Evolutionary conservation across 53 echinoderm and acorn worm genomes (phyloP).

Genomic region (Holothuria leucospilota): DNA sequence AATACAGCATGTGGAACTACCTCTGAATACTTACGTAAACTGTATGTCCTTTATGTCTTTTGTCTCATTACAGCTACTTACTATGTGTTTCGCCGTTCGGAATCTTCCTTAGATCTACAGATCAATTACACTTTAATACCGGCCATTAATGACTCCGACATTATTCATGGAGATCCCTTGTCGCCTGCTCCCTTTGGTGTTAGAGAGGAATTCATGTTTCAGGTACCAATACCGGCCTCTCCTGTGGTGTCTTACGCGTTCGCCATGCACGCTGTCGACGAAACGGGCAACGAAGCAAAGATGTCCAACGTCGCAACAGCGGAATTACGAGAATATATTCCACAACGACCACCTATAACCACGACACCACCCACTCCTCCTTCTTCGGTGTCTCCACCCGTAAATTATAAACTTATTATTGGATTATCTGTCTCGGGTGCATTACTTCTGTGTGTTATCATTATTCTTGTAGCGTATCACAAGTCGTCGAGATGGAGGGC

Average conservation of each 20-base stretch:
- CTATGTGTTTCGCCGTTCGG: not conserved
- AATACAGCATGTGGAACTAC: too few relatives aligned
- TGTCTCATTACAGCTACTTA: too few relatives aligned
- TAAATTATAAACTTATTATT: too few relatives aligned
- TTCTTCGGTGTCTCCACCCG: too few relatives aligned
- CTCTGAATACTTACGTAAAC: too few relatives aligned
- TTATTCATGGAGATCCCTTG: conserved; percentile 27
- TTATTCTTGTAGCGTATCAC: too few relatives aligned
- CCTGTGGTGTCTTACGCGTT: conserved; percentile 54
- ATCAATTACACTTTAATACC: conserved; percentile 5
- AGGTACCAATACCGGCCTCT: conserved; percentile 24
- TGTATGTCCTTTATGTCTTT: too few relatives aligned
- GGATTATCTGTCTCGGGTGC: too few relatives aligned
- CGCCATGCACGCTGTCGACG: conserved; percentile 57
- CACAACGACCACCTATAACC: not conserved
- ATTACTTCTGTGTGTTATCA: too few relatives aligned
- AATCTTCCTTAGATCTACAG: conserved; percentile 30
- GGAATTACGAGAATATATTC: conserved; percentile 43
- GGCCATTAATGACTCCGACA: conserved; percentile 35
- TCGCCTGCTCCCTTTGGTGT: conserved; percentile 40
- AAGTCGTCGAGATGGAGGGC: too few relatives aligned
- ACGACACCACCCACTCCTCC: not conserved
- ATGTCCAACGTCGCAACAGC: conserved; percentile 58
- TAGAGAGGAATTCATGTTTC: conserved; percentile 40
- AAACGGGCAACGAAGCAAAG: not conserved